Base-by-base conservation (phyloP, 1,140 invertebrate species). In the Drosophila sproati region DNA sequence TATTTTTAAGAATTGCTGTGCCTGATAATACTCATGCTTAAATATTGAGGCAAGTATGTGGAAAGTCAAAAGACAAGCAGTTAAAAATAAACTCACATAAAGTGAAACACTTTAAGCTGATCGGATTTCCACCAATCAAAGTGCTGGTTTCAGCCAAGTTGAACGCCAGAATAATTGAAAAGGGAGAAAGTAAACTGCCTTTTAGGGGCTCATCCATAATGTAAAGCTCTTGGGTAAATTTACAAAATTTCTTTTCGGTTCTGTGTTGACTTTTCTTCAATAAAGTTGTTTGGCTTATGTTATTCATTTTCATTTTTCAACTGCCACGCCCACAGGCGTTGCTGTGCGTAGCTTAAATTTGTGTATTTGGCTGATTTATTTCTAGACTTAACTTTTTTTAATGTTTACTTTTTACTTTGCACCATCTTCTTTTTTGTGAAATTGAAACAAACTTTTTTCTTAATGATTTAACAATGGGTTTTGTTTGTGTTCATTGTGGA, bases 151-250 rank as follows among this genome's bases (percentile, higher is more conserved):
- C 3, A 43, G 10, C n/a, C 39, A 43, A n/a, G 39, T n/a, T 4
- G 10, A 43, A 43, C 10, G 10, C n/a, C 3, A 43, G 10, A 3
- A n/a, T 43, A 43, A 43, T 43, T 43, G 39, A 43, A 43, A 43
- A 43, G 39, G 12, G 34, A 32, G 31, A 59, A 12, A 31, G 32
- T 5, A 6, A 8, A 35, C 6, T 28, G 3, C 8, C 7, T n/a
- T 54, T 59, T 39, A 12, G 4, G 29, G 6, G 35, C 50, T 68
- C 55, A 73, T 73, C 20, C 31, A 34, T 56, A 31, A 62, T 74
- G 61, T 3, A 69, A 70, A 47, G 34, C 72, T 56, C 43, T 55
- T 48, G 50, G 64, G 41, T 39, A 39, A 68, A 68, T 56, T 63
- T 63, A 50, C 59, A 63, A 37, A 54, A 5, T 56, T 10, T 7